Conservation (phyloP, 2,113 vertebrate species). For the Craseonycteris thonglongyai region DNA sequence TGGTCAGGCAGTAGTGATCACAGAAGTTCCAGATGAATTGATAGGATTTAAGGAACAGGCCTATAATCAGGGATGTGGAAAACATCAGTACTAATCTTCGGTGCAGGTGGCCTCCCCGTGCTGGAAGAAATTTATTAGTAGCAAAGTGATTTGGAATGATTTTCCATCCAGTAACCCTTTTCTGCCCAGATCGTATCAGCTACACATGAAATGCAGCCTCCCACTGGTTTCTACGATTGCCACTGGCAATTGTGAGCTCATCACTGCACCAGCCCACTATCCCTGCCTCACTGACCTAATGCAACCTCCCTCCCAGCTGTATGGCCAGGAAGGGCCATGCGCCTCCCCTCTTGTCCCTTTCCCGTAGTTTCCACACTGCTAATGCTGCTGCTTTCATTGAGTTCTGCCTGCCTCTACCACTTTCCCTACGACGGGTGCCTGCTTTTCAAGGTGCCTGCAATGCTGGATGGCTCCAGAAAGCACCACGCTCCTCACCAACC, state of each 20-base stretch:
- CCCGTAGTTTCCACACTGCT: neutral
- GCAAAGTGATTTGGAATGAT: slow-evolving; percentile 40
- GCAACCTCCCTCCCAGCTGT: neutral
- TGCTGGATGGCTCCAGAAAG: neutral
- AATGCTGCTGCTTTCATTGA: neutral
- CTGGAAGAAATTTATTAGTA: slow-evolving; percentile 20
- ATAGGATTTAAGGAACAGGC: slow-evolving; percentile 18
- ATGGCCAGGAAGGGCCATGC: neutral
- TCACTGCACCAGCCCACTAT: neutral
- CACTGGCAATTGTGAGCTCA: neutral
- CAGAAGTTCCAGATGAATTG: neutral
- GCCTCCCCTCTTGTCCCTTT: neutral
- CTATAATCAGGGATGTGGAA: slow-evolving; percentile 35
- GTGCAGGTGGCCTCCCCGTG: neutral
- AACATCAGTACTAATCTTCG: slow-evolving; percentile 34
- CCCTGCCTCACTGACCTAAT: neutral
- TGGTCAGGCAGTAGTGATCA: neutral
- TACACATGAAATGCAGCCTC: neutral
- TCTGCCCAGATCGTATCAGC: neutral
- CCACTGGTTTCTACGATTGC: neutral
- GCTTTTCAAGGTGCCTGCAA: neutral
- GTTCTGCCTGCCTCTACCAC: neutral
- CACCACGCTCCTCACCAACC: neutral
- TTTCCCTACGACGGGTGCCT: neutral
- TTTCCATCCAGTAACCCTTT: neutral